phyloP scores from a whole-genome alignment of 2,113 vertebrate species.

The Erythrolamprus reginae region DNA sequence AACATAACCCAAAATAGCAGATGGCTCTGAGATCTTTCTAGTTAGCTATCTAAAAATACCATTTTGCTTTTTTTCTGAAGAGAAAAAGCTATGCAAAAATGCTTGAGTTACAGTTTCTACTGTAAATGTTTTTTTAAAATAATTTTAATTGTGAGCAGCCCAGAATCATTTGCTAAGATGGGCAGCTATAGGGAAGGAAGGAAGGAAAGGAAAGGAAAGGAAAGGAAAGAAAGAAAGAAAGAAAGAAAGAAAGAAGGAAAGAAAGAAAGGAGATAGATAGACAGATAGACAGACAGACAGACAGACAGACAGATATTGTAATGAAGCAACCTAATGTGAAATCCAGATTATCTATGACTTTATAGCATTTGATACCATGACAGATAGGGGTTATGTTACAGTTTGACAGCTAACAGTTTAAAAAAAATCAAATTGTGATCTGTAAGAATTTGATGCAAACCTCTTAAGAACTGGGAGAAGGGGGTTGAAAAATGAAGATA shows the following conservation, averaged over 20 bases:
- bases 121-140: too few species aligned
- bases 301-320: too few species aligned
- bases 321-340: background rate
- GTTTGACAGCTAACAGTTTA: background rate
- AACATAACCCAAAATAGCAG: constrained; percentile 28
- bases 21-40: constrained; percentile 40
- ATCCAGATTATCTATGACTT: background rate
- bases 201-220: too few species aligned
- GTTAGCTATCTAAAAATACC: constrained; percentile 43
- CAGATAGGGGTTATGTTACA: background rate
- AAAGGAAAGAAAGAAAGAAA: too few species aligned
- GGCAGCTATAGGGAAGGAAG: too few species aligned
- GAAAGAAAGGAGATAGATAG: too few species aligned
- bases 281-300: too few species aligned
- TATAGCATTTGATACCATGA: background rate
- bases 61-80: background rate
- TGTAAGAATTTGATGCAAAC: background rate
- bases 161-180: too few species aligned
- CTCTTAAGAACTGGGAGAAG: background rate
- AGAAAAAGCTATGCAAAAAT: background rate
- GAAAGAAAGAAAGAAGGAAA: too few species aligned
- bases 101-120: too few species aligned
- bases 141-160: too few species aligned
- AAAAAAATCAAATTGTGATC: background rate
- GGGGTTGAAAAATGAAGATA: background rate